Evolutionary conservation across 1,140 invertebrate species (phyloP).

Genomic region (Leptopilina boulardi): DNA sequence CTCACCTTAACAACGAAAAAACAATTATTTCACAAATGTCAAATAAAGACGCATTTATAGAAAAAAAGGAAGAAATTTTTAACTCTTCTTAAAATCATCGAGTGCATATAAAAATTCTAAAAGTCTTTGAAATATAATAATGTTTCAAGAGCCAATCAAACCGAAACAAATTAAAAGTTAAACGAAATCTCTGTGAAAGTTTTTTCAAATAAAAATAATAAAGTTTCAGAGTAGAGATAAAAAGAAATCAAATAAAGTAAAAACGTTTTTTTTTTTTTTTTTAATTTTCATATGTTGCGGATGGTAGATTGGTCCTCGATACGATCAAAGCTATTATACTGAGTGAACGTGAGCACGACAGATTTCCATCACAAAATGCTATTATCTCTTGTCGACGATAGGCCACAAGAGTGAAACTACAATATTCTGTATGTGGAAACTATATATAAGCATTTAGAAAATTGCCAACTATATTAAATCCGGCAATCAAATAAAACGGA

Average conservation of each 20-base stretch:
- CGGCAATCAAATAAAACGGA: background rate
- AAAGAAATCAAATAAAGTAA: constrained; percentile 22
- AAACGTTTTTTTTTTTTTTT: background rate
- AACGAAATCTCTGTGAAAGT: no score
- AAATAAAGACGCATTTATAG: no score
- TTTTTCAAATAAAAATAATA: background rate
- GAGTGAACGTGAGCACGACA: constrained; percentile 17
- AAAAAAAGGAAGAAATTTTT: no score
- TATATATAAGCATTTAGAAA: constrained; percentile 8
- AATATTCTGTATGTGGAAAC: constrained; percentile 1
- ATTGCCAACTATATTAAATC: background rate
- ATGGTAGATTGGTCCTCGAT: background rate
- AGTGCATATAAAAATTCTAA: no score
- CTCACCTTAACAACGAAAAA: no score
- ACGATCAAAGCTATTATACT: constrained; percentile 8
- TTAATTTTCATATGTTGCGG: background rate
- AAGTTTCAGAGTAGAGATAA: background rate
- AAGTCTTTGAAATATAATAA: no score
- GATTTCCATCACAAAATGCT: constrained; percentile 23
- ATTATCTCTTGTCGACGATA: constrained; percentile 9
- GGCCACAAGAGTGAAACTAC: constrained; percentile 18
- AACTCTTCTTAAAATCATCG: no score
- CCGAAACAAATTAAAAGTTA: no score
- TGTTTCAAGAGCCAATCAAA: no score
- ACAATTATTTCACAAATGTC: no score